phyloP scores from a whole-genome alignment of 2,888 invertebrate genomes.

The Cactoblastis cactorum region DNA sequence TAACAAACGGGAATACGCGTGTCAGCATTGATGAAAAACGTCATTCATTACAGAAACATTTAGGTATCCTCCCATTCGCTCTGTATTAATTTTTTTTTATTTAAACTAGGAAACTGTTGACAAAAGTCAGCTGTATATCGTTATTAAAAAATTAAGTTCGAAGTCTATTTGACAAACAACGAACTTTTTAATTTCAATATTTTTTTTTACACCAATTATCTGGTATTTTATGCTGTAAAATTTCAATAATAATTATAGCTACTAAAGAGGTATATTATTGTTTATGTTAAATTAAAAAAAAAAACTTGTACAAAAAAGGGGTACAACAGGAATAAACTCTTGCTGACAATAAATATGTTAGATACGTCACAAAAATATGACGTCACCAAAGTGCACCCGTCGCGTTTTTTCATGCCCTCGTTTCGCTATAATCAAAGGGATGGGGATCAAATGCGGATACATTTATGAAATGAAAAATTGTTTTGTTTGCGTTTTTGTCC shows the following conservation, averaged over 20 bases:
- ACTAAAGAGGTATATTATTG: no score
- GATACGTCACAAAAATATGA: slow-evolving; percentile 31
- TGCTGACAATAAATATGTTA: slow-evolving; percentile 74
- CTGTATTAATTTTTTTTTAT: not conserved
- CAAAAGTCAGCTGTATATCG: no score
- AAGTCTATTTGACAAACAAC: no score
- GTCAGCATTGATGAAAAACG: slow-evolving; percentile 63
- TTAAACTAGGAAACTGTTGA: no score
- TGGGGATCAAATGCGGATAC: slow-evolving; percentile 69
- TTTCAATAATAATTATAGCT: no score
- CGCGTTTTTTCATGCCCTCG: slow-evolving; percentile 58
- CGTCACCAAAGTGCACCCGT: slow-evolving; percentile 11
- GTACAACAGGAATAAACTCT: not conserved
- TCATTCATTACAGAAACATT: slow-evolving; percentile 60
- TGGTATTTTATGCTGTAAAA: no score
- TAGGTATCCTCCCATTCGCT: not conserved
- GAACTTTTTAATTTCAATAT: no score
- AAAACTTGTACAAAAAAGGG: not conserved
- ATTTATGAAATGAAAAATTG: slow-evolving; percentile 70
- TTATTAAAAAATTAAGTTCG: no score
- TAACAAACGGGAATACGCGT: slow-evolving; percentile 58
- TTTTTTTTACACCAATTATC: no score
- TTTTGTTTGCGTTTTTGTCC: slow-evolving; percentile 29
- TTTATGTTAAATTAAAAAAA: not conserved
- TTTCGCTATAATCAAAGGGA: slow-evolving; percentile 76